Evolutionary conservation across 2,888 invertebrate species (phyloP).

Genomic region (Andrena minutula): DNA sequence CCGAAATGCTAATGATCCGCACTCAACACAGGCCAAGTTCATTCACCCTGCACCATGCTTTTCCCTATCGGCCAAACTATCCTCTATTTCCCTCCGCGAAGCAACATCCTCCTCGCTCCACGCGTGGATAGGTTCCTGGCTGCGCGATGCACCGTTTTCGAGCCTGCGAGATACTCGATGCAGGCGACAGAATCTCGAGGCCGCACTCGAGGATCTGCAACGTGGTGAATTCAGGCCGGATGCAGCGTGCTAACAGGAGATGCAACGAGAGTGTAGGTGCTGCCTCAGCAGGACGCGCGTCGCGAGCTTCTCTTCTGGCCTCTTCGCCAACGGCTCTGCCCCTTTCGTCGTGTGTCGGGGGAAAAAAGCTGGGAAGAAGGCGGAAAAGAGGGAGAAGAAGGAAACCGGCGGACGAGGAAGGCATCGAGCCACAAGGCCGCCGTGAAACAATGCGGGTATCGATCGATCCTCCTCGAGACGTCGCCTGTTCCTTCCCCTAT

Average conservation of each 20-base stretch:
- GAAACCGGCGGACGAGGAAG: constrained; percentile 9
- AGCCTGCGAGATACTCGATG: constrained; percentile 43
- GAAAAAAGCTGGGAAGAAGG: background rate
- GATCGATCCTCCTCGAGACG: constrained; percentile 69
- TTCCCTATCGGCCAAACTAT: constrained; percentile 10
- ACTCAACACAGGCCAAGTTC: background rate
- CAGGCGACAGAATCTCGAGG: constrained; percentile 73
- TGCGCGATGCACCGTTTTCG: background rate
- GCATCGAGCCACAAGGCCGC: constrained; percentile 33
- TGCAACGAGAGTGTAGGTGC: constrained; percentile 66
- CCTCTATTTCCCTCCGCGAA: background rate
- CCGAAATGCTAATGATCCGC: background rate
- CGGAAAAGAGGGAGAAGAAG: constrained; percentile 9
- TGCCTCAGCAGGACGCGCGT: constrained; percentile 74
- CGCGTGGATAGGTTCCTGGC: constrained; percentile 1
- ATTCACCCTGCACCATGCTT: background rate
- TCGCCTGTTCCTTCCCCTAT: constrained; percentile 17
- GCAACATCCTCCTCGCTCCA: background rate
- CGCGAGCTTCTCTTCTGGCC: constrained; percentile 51
- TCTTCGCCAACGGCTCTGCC: constrained; percentile 31
- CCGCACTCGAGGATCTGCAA: constrained; percentile 78
- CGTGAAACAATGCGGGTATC: constrained; percentile 73
- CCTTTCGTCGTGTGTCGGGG: constrained; percentile 21
- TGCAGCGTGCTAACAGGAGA: constrained; percentile 51
- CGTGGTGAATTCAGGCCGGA: constrained; percentile 73